Evolutionary conservation across 1,140 invertebrate species (phyloP).

Genomic region (Nylanderia fulva): DNA sequence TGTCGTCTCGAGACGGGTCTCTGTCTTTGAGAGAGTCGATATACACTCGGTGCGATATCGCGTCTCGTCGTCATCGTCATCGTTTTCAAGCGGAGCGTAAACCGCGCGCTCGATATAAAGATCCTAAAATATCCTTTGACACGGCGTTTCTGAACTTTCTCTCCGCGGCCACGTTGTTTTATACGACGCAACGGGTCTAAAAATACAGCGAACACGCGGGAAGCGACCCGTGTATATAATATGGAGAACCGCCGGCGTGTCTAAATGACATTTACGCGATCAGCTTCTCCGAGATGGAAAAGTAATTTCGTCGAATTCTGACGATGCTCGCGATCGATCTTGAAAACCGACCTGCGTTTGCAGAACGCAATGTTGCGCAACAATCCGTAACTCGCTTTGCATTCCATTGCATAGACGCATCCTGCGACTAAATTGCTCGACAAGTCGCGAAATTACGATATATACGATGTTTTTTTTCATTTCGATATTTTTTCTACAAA

Average conservation of each 20-base stretch:
- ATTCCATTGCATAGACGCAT: not conserved
- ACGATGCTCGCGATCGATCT: not conserved
- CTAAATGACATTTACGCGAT: not conserved
- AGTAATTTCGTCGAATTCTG: conserved; percentile 16
- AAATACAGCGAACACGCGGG: conserved; percentile 17
- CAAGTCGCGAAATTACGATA: not conserved
- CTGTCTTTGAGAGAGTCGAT: conserved; percentile 47
- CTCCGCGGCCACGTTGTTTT: conserved; percentile 29
- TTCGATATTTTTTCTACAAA: not conserved
- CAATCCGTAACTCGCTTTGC: conserved; percentile 5
- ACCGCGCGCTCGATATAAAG: conserved; percentile 29
- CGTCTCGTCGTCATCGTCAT: conserved; percentile 5
- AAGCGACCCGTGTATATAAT: not conserved
- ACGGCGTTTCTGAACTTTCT: conserved; percentile 52
- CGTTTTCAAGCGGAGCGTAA: conserved; percentile 42
- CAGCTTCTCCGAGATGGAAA: not conserved
- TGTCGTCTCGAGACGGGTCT: conserved; percentile 6
- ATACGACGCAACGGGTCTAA: conserved; percentile 35
- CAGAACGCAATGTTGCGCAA: conserved; percentile 48
- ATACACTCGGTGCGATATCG: no score
- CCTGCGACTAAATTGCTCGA: not conserved
- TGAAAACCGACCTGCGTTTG: not conserved
- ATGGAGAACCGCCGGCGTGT: no score
- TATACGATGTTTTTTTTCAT: not conserved
- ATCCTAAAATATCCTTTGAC: conserved; percentile 56